phyloP scores from a whole-genome alignment of 2,113 vertebrate species.

The Phrynosoma blainvillii region DNA sequence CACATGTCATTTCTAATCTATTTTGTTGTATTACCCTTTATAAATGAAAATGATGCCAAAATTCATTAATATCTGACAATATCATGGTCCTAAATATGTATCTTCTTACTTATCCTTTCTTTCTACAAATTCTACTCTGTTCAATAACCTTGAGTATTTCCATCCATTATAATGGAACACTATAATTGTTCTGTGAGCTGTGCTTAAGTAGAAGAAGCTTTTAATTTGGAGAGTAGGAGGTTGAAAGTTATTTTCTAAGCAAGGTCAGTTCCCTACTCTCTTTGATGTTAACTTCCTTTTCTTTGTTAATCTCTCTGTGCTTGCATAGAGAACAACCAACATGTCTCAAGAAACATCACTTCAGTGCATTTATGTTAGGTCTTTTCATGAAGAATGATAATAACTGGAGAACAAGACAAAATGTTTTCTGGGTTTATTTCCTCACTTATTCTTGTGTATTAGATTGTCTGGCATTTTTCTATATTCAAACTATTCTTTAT shows the following conservation, averaged over 20 bases:
- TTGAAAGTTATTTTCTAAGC: not conserved
- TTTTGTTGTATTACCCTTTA: conserved; percentile 20
- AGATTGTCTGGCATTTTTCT: conserved; percentile 22
- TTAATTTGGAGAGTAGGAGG: not conserved
- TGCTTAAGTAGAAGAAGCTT: not conserved
- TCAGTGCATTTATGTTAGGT: conserved; percentile 8
- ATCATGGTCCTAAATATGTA: not conserved
- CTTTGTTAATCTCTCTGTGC: conserved; percentile 14
- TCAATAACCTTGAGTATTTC: not conserved
- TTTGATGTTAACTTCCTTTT: conserved; percentile 5
- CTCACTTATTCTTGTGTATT: not conserved
- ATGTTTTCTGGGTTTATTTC: conserved; percentile 47
- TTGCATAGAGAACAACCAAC: not conserved
- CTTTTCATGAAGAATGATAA: accelerated
- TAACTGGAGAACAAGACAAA: not conserved
- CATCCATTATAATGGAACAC: not conserved
- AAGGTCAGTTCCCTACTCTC: not conserved
- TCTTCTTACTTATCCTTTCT: not conserved
- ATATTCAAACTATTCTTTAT: conserved; percentile 39
- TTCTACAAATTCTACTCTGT: not conserved
- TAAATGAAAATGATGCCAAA: conserved; percentile 14
- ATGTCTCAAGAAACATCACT: not conserved
- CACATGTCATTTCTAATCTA: conserved; percentile 20
- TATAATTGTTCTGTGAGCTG: not conserved
- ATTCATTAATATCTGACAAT: conserved; percentile 22